These are phyloP conservation scores for Camponotus floridanus DNA, from an alignment of 1,140 invertebrate genomes.

Conservation along the genomic window DNA sequence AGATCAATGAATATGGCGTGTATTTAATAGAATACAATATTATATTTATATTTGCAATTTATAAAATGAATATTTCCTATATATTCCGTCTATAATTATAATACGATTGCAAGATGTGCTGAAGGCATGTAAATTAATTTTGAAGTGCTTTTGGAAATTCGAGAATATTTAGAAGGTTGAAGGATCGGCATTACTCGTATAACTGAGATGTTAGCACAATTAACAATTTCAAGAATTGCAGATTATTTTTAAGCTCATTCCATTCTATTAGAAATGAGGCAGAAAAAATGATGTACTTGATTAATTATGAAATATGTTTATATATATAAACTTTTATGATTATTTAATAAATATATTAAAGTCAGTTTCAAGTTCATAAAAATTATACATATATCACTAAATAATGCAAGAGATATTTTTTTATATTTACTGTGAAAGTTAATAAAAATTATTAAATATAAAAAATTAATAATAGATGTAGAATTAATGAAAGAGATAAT, in stretches of 20 bases:
- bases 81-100: slow-evolving; percentile 18
- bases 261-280: slow-evolving; percentile 1
- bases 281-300: background rate
- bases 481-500: too few species aligned
- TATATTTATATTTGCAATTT: background rate
- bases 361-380: background rate
- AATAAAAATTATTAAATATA: background rate
- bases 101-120: background rate
- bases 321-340: background rate
- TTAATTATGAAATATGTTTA: background rate
- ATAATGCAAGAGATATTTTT: background rate
- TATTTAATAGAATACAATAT: background rate
- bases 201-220: background rate
- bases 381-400: background rate
- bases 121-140: slow-evolving; percentile 30
- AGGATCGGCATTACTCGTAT: background rate
- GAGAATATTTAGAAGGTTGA: slow-evolving; percentile 22
- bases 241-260: background rate
- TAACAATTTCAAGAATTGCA: slow-evolving; percentile 27
- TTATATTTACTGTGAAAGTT: background rate
- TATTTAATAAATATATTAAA: background rate
- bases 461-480: slow-evolving; percentile 12
- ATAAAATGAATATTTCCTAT: background rate
- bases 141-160: slow-evolving; percentile 19
- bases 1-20: background rate